These are phyloP conservation scores for Baccha elongata DNA, from an alignment of 2,888 invertebrate genomes.

Conservation along the genomic window DNA sequence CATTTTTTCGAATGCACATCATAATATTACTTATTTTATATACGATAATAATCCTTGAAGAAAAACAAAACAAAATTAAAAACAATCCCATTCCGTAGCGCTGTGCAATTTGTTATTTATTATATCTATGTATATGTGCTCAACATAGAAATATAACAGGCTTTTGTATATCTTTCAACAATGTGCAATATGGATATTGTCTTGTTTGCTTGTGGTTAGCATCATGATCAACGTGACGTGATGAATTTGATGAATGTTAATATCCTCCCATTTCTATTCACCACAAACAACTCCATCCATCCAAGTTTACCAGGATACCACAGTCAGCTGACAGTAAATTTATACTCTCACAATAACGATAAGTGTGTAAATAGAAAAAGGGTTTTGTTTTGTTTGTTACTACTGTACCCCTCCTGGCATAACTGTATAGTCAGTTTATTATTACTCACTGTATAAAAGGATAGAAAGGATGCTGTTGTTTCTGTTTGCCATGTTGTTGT, in stretches of 20 bases:
- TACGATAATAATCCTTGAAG: conserved; percentile 44
- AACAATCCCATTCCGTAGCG: conserved; percentile 56
- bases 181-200: too few relatives aligned
- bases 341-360: conserved; percentile 54
- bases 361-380: conserved; percentile 53
- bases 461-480: background rate
- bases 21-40: background rate
- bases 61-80: background rate
- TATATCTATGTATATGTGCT: conserved; percentile 45
- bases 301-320: conserved; percentile 9
- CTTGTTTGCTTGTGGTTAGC: conserved; percentile 42
- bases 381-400: conserved; percentile 61
- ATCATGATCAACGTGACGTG: conserved; percentile 46
- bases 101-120: conserved; percentile 70
- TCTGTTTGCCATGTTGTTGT: conserved; percentile 34
- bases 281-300: conserved; percentile 2
- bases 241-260: conserved; percentile 43
- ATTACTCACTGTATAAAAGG: conserved; percentile 9
- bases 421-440: conserved; percentile 27
- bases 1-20: conserved; percentile 11
- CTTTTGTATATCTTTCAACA: conserved; percentile 17
- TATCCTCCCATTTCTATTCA: conserved; percentile 19
- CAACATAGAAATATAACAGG: conserved; percentile 56
- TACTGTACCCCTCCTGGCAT: background rate
- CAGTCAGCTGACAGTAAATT: conserved; percentile 64